Evolutionary conservation across 1,140 invertebrate species (phyloP), one percentile per base, ranked within the genome.

Genomic region (Dendrolimus punctatus): DNA sequence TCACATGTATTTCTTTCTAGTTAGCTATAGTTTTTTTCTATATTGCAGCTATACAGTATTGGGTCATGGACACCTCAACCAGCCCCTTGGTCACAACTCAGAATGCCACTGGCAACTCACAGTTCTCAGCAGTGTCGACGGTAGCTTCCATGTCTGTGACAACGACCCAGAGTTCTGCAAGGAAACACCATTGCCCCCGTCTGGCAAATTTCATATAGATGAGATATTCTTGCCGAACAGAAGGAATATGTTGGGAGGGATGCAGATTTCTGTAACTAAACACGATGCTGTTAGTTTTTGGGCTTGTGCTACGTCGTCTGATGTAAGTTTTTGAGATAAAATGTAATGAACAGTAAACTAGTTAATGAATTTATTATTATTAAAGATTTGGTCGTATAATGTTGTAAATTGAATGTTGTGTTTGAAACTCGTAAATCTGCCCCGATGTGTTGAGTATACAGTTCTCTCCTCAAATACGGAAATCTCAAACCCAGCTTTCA

Each of bases 141-240:
- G 66, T 2, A 51, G 57, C 0, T 83, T 83, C 49, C 81, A 85
- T 40, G 39, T 73, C 8, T 85, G 81, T 41, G 78, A 83, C 43
- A 78, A 79, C 6, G 63, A 76, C 2, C 10, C 52, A 0, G 71
- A 77, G 0, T 6, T 7, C 3, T 85, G 81, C 51, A 70, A 59
- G 6, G 76, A 76, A 42, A 6, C 62, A 5, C 51, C 64, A 5
- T 43, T 83, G 5, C 58, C 58, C 0, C 46, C 58, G 0, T 56
- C 73, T 1, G 55, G 5, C 3, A 85, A 85, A 51, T 40, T 79
- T 40, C 81, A 76, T 49, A 49, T 80, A 5, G 77, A 79, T 39
- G 80, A 81, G 45, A 74, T 85, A 6, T 85, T 73, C 39, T 58
- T 83, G 47, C 81, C 81, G 0, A 85, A 85, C 46, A 69, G 77